Base-by-base conservation (phyloP, 2,888 invertebrate species). In the Coelinius sp. region DNA sequence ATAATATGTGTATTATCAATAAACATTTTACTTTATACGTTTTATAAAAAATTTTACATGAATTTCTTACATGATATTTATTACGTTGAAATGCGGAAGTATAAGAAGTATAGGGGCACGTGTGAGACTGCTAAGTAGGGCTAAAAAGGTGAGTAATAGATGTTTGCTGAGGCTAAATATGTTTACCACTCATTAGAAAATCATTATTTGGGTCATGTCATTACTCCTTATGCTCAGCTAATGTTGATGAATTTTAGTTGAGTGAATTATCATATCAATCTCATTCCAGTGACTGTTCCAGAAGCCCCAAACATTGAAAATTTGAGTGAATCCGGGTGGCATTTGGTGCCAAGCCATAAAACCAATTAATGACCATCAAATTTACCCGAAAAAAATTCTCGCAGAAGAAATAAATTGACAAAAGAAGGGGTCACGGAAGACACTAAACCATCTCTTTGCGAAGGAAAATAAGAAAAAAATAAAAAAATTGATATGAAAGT, bases 41-140 rank as follows among this genome's bases (percentile, higher is more conserved):
- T n/a, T n/a, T n/a, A 35, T 2, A 8, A 35, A 35, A 35, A 35
- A 35, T 10, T 35, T 35, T 35, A 3, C 35, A n/a, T n/a, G n/a
- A n/a, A n/a, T n/a, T n/a, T n/a, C n/a, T n/a, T n/a, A n/a, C n/a
- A n/a, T n/a, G n/a, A n/a, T n/a, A 22, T 22, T 63, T n/a, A 22
- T 63, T 24, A 25, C 24, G 12, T 20, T n/a, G 14, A 22, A 41
- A 63, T 41, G 63, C 63, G 63, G 63, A 63, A 63, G 63, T 59
- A 17, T 17, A 4, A 14, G 59, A 8, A 20, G 20, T 17, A 17
- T n/a, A 22, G 12, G 10, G 63, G 38, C 63, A 63, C 62, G 62
- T 63, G 62, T 63, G 35, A 63, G 20, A 22, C 41, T 25, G 63
- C 63, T 63, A 63, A 63, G 25, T 63, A 63, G 35, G 35, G 0